Conservation (phyloP, 2,797 vertebrate genomes). For the Oreortyx pictus region DNA sequence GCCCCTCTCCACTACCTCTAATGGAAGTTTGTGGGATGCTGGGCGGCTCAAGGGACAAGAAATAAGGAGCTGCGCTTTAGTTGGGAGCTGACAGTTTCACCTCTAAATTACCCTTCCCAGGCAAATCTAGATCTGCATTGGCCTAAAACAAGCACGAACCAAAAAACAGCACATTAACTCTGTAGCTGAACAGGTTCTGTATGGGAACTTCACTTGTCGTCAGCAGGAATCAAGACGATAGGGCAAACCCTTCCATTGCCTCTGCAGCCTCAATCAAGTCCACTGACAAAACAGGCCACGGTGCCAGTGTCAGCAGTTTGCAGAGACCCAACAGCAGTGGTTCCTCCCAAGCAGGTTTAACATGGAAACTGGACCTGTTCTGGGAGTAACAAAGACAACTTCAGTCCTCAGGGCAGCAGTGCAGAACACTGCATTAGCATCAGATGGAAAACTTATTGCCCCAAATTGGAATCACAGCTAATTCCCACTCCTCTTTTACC, state of each 20-base stretch:
- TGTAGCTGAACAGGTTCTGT: neutral
- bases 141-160: neutral
- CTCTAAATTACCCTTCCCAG: neutral
- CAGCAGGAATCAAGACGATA: neutral
- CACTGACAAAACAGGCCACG: neutral
- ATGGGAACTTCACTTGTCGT: neutral
- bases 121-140: neutral
- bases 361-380: neutral
- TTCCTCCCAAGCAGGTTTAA: neutral
- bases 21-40: neutral
- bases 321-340: fast-evolving
- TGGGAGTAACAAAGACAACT: neutral
- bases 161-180: neutral
- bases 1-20: neutral
- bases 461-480: neutral
- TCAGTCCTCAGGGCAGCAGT: neutral
- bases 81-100: neutral
- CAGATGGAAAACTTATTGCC: constrained; percentile 10
- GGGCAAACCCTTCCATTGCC: neutral
- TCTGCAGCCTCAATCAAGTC: neutral
- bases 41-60: neutral
- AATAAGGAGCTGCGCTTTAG: neutral
- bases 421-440: neutral
- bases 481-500: constrained; percentile 12
- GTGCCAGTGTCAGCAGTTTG: neutral